Evolutionary conservation across 2,888 invertebrate species (phyloP).

Genomic region (Sturmia bella): DNA sequence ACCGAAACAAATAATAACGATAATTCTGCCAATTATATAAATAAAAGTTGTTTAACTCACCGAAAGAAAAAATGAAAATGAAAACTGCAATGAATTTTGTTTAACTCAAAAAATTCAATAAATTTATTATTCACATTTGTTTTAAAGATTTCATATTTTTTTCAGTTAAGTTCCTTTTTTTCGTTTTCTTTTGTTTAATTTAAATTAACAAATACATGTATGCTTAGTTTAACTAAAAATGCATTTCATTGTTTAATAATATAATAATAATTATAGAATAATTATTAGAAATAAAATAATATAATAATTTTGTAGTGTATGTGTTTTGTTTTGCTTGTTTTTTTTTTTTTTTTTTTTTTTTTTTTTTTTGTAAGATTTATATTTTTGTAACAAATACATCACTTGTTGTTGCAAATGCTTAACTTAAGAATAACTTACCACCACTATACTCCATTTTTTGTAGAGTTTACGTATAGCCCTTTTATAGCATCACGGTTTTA

Average conservation of each 20-base stretch:
- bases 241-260: conserved; percentile 56
- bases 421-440: conserved; percentile 77
- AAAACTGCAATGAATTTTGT: conserved; percentile 67
- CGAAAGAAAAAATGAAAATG: conserved; percentile 37
- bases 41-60: conserved; percentile 17
- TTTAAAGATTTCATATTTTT: conserved; percentile 47
- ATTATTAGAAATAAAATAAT: conserved; percentile 30
- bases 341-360: conserved; percentile 22
- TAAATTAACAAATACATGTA: conserved; percentile 69
- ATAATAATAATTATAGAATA: conserved; percentile 34
- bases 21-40: conserved; percentile 46
- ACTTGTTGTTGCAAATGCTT: conserved; percentile 67
- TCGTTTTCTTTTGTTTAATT: conserved; percentile 31
- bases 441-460: conserved; percentile 80
- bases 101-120: conserved; percentile 70
- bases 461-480: conserved; percentile 76
- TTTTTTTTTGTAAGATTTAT: conserved; percentile 1
- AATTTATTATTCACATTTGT: conserved; percentile 69
- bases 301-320: conserved; percentile 36
- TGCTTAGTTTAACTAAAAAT: conserved; percentile 70
- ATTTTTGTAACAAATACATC: conserved; percentile 66
- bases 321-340: conserved; percentile 17
- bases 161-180: conserved; percentile 18
- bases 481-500: conserved; percentile 82
- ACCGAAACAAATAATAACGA: conserved; percentile 23